phyloP scores from a whole-genome alignment of 1,140 invertebrate genomes.

The Drosophila erecta region DNA sequence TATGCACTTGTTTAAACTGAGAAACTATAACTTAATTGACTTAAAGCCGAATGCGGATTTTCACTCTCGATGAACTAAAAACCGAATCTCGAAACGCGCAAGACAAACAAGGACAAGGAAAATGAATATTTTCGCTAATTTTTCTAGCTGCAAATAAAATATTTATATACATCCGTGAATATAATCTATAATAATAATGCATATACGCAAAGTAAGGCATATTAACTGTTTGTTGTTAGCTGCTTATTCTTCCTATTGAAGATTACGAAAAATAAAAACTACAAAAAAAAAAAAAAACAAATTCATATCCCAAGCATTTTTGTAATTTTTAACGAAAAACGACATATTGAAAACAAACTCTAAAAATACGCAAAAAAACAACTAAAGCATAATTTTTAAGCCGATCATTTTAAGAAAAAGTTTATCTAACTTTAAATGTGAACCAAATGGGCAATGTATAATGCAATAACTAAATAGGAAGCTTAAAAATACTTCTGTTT shows the following conservation, averaged over 20 bases:
- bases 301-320: conserved; percentile 51
- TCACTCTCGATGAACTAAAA: conserved; percentile 26
- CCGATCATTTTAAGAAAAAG: conserved; percentile 38
- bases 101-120: conserved; percentile 30
- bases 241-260: conserved; percentile 82
- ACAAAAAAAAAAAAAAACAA: conserved; percentile 10
- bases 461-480: conserved; percentile 50
- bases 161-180: conserved; percentile 53
- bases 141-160: conserved; percentile 55
- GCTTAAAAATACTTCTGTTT: background rate
- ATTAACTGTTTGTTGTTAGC: conserved; percentile 81
- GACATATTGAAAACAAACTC: conserved; percentile 37
- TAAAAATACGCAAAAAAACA: conserved; percentile 24
- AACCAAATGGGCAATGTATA: conserved; percentile 48
- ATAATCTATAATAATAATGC: conserved; percentile 47
- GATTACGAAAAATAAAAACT: conserved; percentile 49
- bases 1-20: conserved; percentile 53
- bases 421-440: conserved; percentile 40
- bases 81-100: conserved; percentile 28
- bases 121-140: conserved; percentile 50
- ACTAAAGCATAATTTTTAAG: conserved; percentile 19
- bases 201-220: conserved; percentile 47
- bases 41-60: conserved; percentile 35
- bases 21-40: conserved; percentile 35
- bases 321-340: conserved; percentile 49